phyloP scores from a whole-genome alignment of 2,797 vertebrate species.

The Neosilurus hyrtlii region DNA sequence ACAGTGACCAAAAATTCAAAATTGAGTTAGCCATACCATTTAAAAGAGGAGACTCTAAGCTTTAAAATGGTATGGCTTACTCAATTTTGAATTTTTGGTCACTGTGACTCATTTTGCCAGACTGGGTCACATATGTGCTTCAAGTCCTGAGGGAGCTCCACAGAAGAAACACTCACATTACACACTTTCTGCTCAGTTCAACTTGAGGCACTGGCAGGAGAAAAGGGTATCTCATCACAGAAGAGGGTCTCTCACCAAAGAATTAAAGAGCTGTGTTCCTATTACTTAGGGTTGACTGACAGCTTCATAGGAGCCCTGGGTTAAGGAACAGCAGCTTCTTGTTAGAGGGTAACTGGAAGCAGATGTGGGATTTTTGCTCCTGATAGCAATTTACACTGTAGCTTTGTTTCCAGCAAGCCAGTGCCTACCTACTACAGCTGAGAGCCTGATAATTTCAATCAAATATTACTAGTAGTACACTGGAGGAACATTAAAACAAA shows the following conservation, averaged over 20 bases:
- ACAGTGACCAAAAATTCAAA: no score
- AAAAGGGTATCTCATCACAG: not conserved
- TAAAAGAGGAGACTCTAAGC: no score
- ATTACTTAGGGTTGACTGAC: constrained; percentile 60
- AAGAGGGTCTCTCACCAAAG: constrained; percentile 10
- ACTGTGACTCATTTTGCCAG: no score
- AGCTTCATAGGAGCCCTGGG: constrained; percentile 57
- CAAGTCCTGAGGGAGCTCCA: constrained; percentile 20
- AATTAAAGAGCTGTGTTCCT: constrained; percentile 35
- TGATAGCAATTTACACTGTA: constrained; percentile 61
- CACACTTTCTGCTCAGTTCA: constrained; percentile 42
- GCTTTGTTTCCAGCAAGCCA: constrained; percentile 72
- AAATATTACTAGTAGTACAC: not conserved
- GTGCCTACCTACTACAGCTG: constrained; percentile 61
- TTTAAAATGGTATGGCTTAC: no score
- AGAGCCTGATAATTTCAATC: not conserved
- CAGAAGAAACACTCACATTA: constrained; percentile 25
- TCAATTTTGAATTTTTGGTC: no score
- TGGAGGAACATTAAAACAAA: not conserved
- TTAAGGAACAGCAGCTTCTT: constrained; percentile 66
- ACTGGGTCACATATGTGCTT: no score
- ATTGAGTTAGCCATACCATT: no score
- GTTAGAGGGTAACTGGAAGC: constrained; percentile 63
- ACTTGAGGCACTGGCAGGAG: constrained; percentile 19
- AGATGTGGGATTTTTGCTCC: constrained; percentile 68